Conservation (phyloP, 2,888 invertebrate species). For the Volucella bombylans region DNA sequence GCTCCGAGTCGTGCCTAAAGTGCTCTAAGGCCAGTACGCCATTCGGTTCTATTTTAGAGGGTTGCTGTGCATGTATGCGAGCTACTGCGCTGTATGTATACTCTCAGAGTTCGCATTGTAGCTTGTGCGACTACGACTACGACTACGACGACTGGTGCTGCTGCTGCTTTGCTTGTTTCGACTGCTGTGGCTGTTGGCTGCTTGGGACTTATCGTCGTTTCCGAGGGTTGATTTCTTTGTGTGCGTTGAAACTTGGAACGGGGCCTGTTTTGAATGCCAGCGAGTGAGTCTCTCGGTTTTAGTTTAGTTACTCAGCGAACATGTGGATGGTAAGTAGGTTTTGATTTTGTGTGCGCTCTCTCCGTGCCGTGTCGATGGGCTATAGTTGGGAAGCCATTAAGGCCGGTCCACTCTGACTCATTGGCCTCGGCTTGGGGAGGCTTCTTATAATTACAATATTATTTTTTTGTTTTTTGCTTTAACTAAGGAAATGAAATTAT, state of each 20-base stretch:
- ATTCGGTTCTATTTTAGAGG: conserved; percentile 55
- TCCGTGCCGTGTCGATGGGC: conserved; percentile 9
- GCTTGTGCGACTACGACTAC: conserved; percentile 18
- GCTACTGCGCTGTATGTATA: conserved; percentile 39
- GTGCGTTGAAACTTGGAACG: conserved; percentile 59
- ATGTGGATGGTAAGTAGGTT: conserved; percentile 73
- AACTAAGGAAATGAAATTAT: no score
- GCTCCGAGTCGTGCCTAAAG: conserved; percentile 71
- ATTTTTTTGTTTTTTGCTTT: no score
- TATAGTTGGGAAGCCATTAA: conserved; percentile 29
- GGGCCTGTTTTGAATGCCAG: conserved; percentile 62
- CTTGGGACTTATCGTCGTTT: conserved; percentile 56
- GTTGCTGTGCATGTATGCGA: conserved; percentile 40
- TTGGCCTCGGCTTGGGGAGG: conserved; percentile 4
- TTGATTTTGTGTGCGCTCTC: conserved; percentile 48
- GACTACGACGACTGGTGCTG: no score
- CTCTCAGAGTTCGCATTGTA: conserved; percentile 39
- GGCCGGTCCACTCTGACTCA: conserved; percentile 53
- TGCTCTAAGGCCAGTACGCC: conserved; percentile 70
- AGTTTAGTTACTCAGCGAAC: conserved; percentile 69
- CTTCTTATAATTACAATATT: conserved; percentile 5
- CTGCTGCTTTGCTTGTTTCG: no score
- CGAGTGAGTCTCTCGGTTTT: conserved; percentile 56
- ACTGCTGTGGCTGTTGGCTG: conserved; percentile 43
- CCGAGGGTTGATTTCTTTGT: conserved; percentile 62